Evolutionary conservation across 2,888 invertebrate species (phyloP), one percentile per base, ranked within the genome.

Genomic region (Eupithecia centaureata): DNA sequence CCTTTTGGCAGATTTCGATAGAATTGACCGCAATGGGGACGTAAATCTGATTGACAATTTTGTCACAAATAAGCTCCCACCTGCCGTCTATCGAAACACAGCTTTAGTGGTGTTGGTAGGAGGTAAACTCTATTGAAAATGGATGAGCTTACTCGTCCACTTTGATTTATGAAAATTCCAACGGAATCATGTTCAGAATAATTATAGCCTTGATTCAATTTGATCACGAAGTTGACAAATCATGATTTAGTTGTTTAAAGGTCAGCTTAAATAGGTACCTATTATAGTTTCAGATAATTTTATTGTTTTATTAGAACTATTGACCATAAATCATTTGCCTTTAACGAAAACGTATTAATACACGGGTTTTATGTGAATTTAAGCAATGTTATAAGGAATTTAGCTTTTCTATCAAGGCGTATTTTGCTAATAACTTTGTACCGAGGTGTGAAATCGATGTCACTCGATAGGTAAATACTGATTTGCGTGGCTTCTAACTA

Each of bases 101-200:
- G 12, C 25, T 25, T 54, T 25, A 35, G 22, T 30, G 32, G 15
- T 25, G 57, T 65, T 52, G 38, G 38, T 58, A 65, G 54, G 65
- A 33, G 62, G 68, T 38, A 62, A 54, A 30, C 38, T 59, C 33
- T 54, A 42, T 60, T 56, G 58, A 56, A 61, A 68, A 68, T 64
- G 61, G 61, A 64, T 56, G 52, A 68, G 61, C 62, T 65, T 65
- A 59, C 58, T 54, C 63, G 65, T 61, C 56, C 67, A 58, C 63
- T 51, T 68, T 71, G 73, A 73, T 73, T 72, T 73, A 73, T 73
- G 72, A 60, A 73, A 75, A 75, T 72, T 72, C 70, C 75, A 56
- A 61, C 52, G 51, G 58, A 73, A 64, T 68, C 75, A 69, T 75
- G 72, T 67, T 63, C 64, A 59, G 73, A 67, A 75, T 75, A 63